Percentiles rank a stretch among this genome's conserved stretches.
Evolutionary conservation across 1,140 invertebrate genomes (phyloP).

Genomic region (Vollenhovia emeryi): DNA sequence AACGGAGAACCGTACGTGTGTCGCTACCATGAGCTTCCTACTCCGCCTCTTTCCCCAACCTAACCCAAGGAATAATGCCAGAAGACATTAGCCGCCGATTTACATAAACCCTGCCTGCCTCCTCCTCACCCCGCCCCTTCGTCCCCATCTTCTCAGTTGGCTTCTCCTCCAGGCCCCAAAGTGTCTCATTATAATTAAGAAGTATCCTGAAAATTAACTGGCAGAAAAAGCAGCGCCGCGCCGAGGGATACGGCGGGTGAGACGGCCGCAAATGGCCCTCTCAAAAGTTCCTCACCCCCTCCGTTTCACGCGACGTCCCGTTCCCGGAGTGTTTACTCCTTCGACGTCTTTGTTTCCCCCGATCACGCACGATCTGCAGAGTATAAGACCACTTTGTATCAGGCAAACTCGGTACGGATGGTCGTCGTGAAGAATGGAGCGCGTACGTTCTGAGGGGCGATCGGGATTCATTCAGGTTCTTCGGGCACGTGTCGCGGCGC

Average conservation of each 20-base stretch:
- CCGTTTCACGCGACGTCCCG: neutral
- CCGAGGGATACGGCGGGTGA: slow-evolving; percentile 64
- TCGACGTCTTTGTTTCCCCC: neutral
- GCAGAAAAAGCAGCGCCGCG: slow-evolving; percentile 75
- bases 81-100: slow-evolving; percentile 84
- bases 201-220: slow-evolving; percentile 83
- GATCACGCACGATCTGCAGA: neutral
- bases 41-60: slow-evolving; percentile 60
- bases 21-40: slow-evolving; percentile 58
- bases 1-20: slow-evolving; percentile 18
- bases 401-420: neutral
- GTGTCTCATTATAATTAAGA: slow-evolving; percentile 85
- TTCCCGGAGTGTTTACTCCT: neutral
- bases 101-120: slow-evolving; percentile 80
- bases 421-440: neutral
- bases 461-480: slow-evolving; percentile 59
- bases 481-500: slow-evolving; percentile 60
- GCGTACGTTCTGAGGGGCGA: neutral
- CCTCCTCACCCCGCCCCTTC: slow-evolving; percentile 35
- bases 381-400: no score
- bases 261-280: slow-evolving; percentile 70
- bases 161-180: slow-evolving; percentile 76
- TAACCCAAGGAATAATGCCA: slow-evolving; percentile 81
- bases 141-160: slow-evolving; percentile 37
- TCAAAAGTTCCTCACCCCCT: slow-evolving; percentile 61